Evolutionary conservation across 2,113 vertebrate genomes (phyloP).

Genomic region (Paratilapia polleni): DNA sequence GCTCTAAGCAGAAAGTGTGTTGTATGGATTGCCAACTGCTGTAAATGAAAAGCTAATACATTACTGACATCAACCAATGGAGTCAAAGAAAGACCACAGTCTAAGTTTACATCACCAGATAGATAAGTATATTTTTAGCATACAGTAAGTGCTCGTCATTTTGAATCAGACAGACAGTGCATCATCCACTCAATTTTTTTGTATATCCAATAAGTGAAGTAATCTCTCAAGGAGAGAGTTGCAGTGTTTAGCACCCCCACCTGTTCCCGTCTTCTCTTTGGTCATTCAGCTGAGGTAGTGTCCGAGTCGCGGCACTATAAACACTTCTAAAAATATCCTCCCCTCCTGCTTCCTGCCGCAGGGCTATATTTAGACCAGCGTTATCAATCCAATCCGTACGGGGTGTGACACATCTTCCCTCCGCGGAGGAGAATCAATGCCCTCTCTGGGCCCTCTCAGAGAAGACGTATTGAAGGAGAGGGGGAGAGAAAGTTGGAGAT

Average conservation of each 20-base stretch:
- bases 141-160: conserved; percentile 31
- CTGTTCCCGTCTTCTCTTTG: conserved; percentile 22
- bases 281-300: conserved; percentile 61
- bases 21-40: conserved; percentile 33
- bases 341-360: conserved; percentile 72
- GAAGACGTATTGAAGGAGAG: conserved; percentile 31
- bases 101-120: conserved; percentile 34
- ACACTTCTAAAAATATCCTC: conserved; percentile 79
- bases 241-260: conserved; percentile 1
- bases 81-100: conserved; percentile 27
- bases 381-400: conserved; percentile 78
- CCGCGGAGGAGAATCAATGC: conserved; percentile 66
- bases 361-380: conserved; percentile 78
- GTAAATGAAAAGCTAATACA: conserved; percentile 40
- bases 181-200: conserved; percentile 24
- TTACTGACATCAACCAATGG: conserved; percentile 43
- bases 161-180: conserved; percentile 5
- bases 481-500: conserved; percentile 30
- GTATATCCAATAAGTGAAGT: conserved; percentile 59
- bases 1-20: conserved; percentile 16
- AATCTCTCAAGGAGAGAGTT: conserved; percentile 37
- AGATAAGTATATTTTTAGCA: conserved; percentile 40
- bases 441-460: conserved; percentile 55
- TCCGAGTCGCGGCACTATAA: conserved; percentile 65
- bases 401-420: conserved; percentile 74